Base-by-base conservation (phyloP, 2,113 vertebrate genomes). In the Phalacrocorax aristotelis region DNA sequence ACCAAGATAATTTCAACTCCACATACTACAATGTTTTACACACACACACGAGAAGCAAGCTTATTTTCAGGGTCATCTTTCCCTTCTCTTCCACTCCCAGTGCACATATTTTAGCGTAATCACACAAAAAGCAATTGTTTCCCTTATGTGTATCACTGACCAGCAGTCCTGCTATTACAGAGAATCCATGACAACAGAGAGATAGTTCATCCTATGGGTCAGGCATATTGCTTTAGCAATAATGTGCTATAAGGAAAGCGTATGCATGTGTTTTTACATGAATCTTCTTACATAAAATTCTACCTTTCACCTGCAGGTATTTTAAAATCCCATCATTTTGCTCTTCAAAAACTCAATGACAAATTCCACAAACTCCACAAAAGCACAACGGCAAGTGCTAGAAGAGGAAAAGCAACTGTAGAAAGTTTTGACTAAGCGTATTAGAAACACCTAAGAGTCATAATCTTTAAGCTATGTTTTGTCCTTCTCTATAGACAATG, bases 201-300 rank as follows among this genome's bases (percentile, higher is more conserved):
- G 40, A 30, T 0, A 51, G 62, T 32, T 57, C n/a, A 55, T 64
- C 23, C 25, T 34, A 5, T 8, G 27, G 21, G 36, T 49, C 18
- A 68, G 51, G 19, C 20, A 46, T 15, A 87, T n/a, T n/a, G n/a
- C n/a, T n/a, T n/a, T 70, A 55, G 55, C 54, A 57, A 7, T 14
- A n/a, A 22, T 2, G 8, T 34, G 18, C 36, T 78, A 16, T 2
- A 34, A 18, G 32, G 29, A 80, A 74, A 90, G 29, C 15, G 52
- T 1, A 5, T 4, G 4, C 16, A 27, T 18, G 5, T 34, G 9
- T 15, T 21, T 54, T 60, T 40, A 81, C 18, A 19, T 26, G 0
- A 51, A 23, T 29, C 10, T 26, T 60, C 68, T 74, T 12, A 81
- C 21, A n/a, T 10, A 62, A 65, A 71, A 78, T 49, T 52, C 26